Base-by-base conservation (phyloP, 1,140 invertebrate species). In the Reticulitermes speratus region DNA sequence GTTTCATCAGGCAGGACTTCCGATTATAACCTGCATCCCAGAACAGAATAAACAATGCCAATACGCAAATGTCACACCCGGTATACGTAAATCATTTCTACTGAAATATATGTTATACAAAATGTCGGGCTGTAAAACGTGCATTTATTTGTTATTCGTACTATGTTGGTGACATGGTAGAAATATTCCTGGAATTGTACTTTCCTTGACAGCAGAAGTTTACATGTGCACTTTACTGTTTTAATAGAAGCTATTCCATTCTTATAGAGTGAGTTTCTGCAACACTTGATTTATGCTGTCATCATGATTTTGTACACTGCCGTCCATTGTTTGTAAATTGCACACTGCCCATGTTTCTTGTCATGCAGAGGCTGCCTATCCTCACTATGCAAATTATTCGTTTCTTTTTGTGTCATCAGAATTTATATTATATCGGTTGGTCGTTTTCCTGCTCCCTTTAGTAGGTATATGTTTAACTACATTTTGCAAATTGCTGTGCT, bases 271-370 rank as follows among this genome's bases (percentile, higher is more conserved):
- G 9, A 75, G n/a, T 11, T 75, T 9, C 25, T 30, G 65, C 65
- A 11, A 14, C 12, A 11, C n/a, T 3, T 11, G 65, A 75, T 75
- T 75, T 75, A 75, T 75, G 30, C 8, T 75, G 65, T 75, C 65
- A 65, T 65, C 59, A 75, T n/a, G 65, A 75, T 75, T n/a, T 9
- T 75, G 65, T 30, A 30, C 25, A 75, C 0, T 55, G 25, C n/a
- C n/a, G 65, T 30, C 65, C n/a, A 75, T 75, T 75, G 65, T 75
- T 75, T 75, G 65, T 30, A 75, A 75, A 75, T 75, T 75, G n/a
- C 65, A 30, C n/a, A 11, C 25, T 25, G 25, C n/a, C 25, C 65
- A 30, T 75, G 65, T 16, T 75, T 75, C 65, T 12, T n/a, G 65
- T 75, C 65, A 75, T 75, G n/a, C 7, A 30, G 65, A 30, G 14